These are phyloP conservation scores for Lampropteryx suffumata DNA, from an alignment of 2,888 invertebrate genomes.

Conservation along the genomic window DNA sequence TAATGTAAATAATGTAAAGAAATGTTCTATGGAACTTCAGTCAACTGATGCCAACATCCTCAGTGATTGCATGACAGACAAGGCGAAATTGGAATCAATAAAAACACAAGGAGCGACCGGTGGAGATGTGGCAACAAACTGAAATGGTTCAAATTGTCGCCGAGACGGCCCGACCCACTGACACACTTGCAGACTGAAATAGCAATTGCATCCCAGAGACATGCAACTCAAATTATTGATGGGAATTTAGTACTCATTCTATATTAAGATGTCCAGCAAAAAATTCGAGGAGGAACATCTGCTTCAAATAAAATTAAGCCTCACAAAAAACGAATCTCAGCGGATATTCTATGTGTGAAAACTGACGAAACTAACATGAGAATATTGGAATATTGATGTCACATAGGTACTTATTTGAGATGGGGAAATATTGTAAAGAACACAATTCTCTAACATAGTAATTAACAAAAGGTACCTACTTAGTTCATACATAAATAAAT, in stretches of 20 bases:
- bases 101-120: constrained; percentile 39
- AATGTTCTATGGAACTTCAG: background rate
- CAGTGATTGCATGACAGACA: constrained; percentile 21
- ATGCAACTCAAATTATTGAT: constrained; percentile 34
- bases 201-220: constrained; percentile 54
- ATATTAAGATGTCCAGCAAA: constrained; percentile 1
- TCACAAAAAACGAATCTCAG: too few species aligned
- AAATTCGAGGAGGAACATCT: background rate
- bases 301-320: background rate
- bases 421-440: too few species aligned
- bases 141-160: constrained; percentile 54
- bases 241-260: constrained; percentile 7
- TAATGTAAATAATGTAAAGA: too few species aligned
- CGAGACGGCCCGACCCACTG: constrained; percentile 69
- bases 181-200: constrained; percentile 72
- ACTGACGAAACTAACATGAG: too few species aligned
- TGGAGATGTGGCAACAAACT: constrained; percentile 49
- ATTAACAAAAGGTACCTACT: too few species aligned
- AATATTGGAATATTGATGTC: too few species aligned
- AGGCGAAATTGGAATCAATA: constrained; percentile 49
- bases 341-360: too few species aligned
- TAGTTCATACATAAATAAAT: too few species aligned
- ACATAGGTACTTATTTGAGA: too few species aligned
- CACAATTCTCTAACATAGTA: too few species aligned
- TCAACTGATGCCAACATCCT: constrained; percentile 11